Base-by-base conservation (phyloP, 2,888 invertebrate genomes). In the Hyppa rectilinea region DNA sequence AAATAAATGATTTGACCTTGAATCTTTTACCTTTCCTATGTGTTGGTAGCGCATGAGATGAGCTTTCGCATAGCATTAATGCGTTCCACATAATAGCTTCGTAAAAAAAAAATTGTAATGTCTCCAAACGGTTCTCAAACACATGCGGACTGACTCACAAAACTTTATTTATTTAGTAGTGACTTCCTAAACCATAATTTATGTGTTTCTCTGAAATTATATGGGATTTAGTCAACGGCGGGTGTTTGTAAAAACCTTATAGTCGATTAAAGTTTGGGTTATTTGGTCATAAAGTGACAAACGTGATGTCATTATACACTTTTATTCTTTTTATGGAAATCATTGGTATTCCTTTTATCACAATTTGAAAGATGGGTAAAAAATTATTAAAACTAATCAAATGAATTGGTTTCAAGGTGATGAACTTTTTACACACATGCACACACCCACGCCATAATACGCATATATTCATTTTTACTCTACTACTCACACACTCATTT, bases 121-220 rank as follows among this genome's bases (percentile, higher is more conserved):
- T 26, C 31, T 49, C 23, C 20, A 45, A 60, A 38, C 50, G 34
- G 26, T 26, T 26, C 52, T 43, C 36, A 61, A 75, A 61, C 34
- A 71, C 60, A 47, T 43, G 20, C 36, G 20, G 29, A 56, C n/a
- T 64, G 43, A 67, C 53, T 68, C 63, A 67, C 49, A 31, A 71
- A 65, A 56, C 59, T n/a, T 45, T 67, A 67, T 73, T 70, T 55
- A 45, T 59, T 63, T 63, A 74, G 31, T 72, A 74, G 79, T 77
- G 68, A 70, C 71, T 77, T 79, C 59, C 47, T 70, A 78, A 77
- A 45, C 52, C 59, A 69, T 79, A 79, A 85, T 82, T 84, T 76
- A 82, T 78, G 73, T 40, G 43, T 47, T 67, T 76, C 76, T 68
- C 38, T 58, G 53, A 52, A 58, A 72, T 82, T 67, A 75, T 84